These are phyloP conservation scores for Calyptommatus sinebrachiatus DNA, from an alignment of 2,113 vertebrate species.

Conservation along the genomic window DNA sequence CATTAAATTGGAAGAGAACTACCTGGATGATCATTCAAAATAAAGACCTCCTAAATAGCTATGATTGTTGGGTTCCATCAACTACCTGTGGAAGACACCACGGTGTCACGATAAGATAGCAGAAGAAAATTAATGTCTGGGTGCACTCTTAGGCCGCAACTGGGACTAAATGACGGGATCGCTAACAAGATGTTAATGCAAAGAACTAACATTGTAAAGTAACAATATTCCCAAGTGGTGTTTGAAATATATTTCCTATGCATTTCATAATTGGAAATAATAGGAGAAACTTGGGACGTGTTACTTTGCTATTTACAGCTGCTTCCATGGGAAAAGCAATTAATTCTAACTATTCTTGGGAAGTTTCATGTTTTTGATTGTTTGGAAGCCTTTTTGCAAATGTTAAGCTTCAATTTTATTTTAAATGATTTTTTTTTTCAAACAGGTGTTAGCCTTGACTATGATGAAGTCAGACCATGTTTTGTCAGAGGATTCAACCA, in stretches of 20 bases:
- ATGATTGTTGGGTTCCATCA: too few relatives aligned
- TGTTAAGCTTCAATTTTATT: background rate
- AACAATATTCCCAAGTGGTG: background rate
- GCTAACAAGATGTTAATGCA: background rate
- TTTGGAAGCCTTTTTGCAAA: background rate
- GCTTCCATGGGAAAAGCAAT: background rate
- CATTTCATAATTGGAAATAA: background rate
- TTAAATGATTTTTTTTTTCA: constrained; percentile 25
- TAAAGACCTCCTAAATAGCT: too few relatives aligned
- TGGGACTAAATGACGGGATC: constrained; percentile 7
- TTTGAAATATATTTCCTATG: too few relatives aligned
- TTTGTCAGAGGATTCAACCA: constrained; percentile 84
- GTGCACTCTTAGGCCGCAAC: constrained; percentile 9
- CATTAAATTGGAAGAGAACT: too few relatives aligned
- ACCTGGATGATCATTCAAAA: too few relatives aligned
- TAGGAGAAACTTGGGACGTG: background rate
- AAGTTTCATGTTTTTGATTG: background rate
- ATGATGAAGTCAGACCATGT: constrained; percentile 65
- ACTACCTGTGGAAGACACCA: too few relatives aligned
- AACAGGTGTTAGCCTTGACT: constrained; percentile 78
- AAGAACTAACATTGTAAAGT: background rate
- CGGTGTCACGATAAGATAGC: too few relatives aligned
- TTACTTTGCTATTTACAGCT: background rate
- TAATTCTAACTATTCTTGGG: background rate
- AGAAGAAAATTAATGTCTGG: too few relatives aligned